Base-by-base conservation (phyloP, 2,888 invertebrate genomes). In the Cosmopolites sordidus region DNA sequence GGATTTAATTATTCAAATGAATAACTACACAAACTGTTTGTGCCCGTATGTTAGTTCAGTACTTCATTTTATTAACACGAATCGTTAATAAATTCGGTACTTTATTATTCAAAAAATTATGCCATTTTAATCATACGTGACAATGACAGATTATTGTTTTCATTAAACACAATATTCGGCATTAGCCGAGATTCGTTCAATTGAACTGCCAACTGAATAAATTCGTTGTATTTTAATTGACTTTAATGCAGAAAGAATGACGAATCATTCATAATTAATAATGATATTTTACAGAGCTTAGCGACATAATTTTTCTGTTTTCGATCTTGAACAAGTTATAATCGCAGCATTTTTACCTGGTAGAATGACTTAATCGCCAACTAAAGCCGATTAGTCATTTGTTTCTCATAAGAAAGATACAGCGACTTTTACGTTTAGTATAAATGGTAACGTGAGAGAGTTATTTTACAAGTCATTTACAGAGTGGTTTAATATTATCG, bases 131-230 rank as follows among this genome's bases (percentile, higher is more conserved):
- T 39, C 11, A 27, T 47, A 40, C 37, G 14, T 15, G 40, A 47
- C 47, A 18, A 16, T 47, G 47, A 47, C 37, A 27, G 39, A 47
- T 47, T 40, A 18, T 18, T 11, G 39, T 39, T 47, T 37, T 16
- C 18, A 40, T 39, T 47, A 27, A 47, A 47, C 29, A 47, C 47
- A 47, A 47, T 47, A 40, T 27, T 14, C 38, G 39, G 39, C 27
- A 47, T 47, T 47, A 47, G 39, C 27, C 22, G 3, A 40, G 47
- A 47, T 47, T 40, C 38, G 47, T 47, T 39, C 47, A 47, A 39
- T 47, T 45, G 45, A 37, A 45, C 37, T 37, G 45, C 29, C 47
- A 47, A 47, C 39, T 39, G 12, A 39, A 47, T 47, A 47, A 38
- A 16, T 22, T 9, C 33, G 33, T 33, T 22, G 22, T 8, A n/a